These are phyloP conservation scores for Agrochola macilenta DNA, from an alignment of 2,888 invertebrate genomes.

Conservation along the genomic window DNA sequence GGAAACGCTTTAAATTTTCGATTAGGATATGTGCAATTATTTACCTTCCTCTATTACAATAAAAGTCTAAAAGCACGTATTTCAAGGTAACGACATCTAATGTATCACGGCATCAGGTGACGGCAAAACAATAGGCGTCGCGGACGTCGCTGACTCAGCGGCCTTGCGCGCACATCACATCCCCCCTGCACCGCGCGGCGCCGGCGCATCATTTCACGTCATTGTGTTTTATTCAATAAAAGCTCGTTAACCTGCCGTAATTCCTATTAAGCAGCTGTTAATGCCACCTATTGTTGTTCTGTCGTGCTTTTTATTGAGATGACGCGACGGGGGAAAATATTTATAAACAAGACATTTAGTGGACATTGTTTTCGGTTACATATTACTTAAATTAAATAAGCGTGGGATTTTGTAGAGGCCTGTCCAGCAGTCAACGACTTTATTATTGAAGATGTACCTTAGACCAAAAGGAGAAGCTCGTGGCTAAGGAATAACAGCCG, in stretches of 20 bases:
- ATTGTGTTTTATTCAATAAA: constrained; percentile 69
- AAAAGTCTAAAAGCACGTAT: constrained; percentile 14
- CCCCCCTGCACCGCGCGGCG: constrained; percentile 34
- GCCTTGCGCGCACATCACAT: constrained; percentile 62
- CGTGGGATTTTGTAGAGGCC: background rate
- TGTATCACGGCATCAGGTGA: constrained; percentile 59
- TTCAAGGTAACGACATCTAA: constrained; percentile 48
- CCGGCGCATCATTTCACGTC: constrained; percentile 66
- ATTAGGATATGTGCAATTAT: background rate
- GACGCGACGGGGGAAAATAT: constrained; percentile 7
- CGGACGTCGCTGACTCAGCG: constrained; percentile 66
- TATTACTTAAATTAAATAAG: background rate
- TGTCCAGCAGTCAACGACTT: background rate
- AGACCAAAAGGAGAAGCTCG: background rate
- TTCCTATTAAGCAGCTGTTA: constrained; percentile 67
- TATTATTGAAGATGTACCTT: no score
- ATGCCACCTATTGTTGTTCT: constrained; percentile 64
- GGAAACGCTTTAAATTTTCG: background rate
- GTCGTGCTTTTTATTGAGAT: constrained; percentile 40
- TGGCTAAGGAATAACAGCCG: no score
- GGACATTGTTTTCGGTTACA: constrained; percentile 30
- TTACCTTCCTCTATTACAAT: constrained; percentile 11
- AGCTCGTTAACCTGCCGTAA: constrained; percentile 66
- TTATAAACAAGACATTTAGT: constrained; percentile 40
- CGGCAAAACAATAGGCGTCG: constrained; percentile 63